Base-by-base conservation (phyloP, 1,140 invertebrate genomes). In the Archegozetes longisetosus region DNA sequence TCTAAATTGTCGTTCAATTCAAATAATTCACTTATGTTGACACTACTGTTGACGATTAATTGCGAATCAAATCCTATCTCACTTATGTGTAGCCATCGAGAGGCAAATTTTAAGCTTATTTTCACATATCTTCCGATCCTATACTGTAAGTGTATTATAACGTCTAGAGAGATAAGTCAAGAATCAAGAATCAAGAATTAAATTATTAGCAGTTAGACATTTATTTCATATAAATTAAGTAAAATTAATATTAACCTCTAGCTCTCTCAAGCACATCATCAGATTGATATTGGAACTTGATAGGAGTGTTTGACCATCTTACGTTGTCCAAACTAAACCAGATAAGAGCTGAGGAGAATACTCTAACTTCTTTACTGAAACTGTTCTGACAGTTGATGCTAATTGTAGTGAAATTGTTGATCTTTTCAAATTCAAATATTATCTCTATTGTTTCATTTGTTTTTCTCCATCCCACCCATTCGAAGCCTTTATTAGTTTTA, bases 41-140 rank as follows among this genome's bases (percentile, higher is more conserved):
- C 32, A 40, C 32, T 40, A 6, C 6, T 40, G 32, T 40, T 40
- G 32, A 40, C 6, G 6, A 40, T 6, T 6, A 17, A 40, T 40
- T 40, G 32, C 23, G 57, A n/a, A 25, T 53, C 27, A 62, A 76
- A 74, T 20, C 67, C 61, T 51, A 92, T 77, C 74, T 92, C 89
- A 70, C 85, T 88, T 66, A 93, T 80, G 71, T 92, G 82, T 62
- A 93, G 86, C 88, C 88, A 93, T 55, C 80, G 77, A 3, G 85
- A 78, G 6, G 85, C 82, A 72, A 91, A 92, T 64, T 79, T 79
- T 14, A 92, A 73, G 65, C 83, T 80, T 14, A 92, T 75, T 65
- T 85, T 85, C 27, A 93, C 81, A 73, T 83, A 88, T 67, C 80
- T 78, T 4, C 85, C 89, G 26, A 90, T 78, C 6, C 85, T 78